phyloP scores from a whole-genome alignment of 2,113 vertebrate genomes.

The Psammodynastes pulverulentus region DNA sequence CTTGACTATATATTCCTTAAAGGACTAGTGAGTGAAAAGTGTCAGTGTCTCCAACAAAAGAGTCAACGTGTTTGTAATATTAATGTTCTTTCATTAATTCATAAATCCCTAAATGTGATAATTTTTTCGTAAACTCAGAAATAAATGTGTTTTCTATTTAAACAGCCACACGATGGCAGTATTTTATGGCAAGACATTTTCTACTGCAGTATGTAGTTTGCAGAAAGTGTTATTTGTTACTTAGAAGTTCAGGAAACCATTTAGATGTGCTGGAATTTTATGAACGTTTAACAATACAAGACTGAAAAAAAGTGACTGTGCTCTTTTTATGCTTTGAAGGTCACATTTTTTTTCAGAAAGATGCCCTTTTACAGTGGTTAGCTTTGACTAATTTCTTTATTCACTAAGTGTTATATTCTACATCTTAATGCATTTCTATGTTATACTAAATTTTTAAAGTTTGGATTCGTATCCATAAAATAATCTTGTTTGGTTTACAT shows the following conservation, averaged over 20 bases:
- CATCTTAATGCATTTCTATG: background rate
- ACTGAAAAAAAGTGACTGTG: background rate
- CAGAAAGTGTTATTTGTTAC: background rate
- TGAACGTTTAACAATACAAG: background rate
- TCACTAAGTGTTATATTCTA: background rate
- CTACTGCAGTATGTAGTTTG: background rate
- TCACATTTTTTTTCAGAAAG: background rate
- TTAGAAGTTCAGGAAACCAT: background rate
- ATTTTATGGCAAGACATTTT: background rate
- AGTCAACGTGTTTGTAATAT: background rate
- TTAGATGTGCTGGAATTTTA: background rate
- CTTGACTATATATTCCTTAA: background rate
- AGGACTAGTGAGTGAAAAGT: background rate
- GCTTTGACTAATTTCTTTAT: background rate
- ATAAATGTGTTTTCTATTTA: background rate
- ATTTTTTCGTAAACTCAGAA: background rate
- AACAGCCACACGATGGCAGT: slow-evolving; percentile 29
- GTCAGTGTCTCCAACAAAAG: background rate
- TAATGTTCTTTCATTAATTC: background rate
- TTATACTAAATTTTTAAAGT: background rate
- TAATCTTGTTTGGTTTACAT: background rate
- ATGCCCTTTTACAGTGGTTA: background rate
- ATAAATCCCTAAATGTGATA: background rate
- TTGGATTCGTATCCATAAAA: background rate
- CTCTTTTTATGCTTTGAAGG: background rate